Conservation (phyloP, 1,140 invertebrate genomes). For the Ceratosolen fusciceps region DNA sequence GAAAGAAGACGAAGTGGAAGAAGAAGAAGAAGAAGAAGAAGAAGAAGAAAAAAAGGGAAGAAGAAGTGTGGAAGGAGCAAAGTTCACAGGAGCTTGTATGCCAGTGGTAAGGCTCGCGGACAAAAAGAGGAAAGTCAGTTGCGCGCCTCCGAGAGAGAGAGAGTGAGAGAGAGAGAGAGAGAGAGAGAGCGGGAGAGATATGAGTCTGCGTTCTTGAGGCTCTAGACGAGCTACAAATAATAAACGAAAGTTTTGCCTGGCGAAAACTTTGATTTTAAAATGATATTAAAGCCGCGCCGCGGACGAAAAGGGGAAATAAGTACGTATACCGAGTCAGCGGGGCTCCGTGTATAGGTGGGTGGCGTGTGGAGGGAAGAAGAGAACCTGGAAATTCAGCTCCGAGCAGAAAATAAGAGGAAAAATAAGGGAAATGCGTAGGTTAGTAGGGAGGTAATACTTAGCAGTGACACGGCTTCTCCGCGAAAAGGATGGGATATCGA, state of each 20-base stretch:
- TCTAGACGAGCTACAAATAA: constrained; percentile 56
- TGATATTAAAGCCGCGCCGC: constrained; percentile 57
- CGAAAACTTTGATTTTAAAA: constrained; percentile 67
- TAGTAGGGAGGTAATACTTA: background rate
- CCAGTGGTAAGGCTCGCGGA: background rate
- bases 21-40: constrained; percentile 11
- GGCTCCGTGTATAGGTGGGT: no score
- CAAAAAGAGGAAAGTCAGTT: background rate
- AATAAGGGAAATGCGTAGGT: background rate
- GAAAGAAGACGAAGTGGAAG: background rate
- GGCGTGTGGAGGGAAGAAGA: background rate
- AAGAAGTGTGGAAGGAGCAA: background rate
- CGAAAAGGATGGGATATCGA: background rate
- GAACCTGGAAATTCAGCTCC: background rate
- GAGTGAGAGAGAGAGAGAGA: background rate
- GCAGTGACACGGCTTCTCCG: background rate
- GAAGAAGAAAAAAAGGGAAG: background rate
- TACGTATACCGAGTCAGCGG: background rate
- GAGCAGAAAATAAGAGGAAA: background rate
- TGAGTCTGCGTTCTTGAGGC: background rate
- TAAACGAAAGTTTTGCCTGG: constrained; percentile 61
- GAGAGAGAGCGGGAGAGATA: background rate
- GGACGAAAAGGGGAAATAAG: constrained; percentile 16
- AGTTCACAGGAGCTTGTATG: constrained; percentile 24
- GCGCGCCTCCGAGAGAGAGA: background rate